phyloP scores from a whole-genome alignment of 2,113 vertebrate genomes.

The Myotis brandtii region DNA sequence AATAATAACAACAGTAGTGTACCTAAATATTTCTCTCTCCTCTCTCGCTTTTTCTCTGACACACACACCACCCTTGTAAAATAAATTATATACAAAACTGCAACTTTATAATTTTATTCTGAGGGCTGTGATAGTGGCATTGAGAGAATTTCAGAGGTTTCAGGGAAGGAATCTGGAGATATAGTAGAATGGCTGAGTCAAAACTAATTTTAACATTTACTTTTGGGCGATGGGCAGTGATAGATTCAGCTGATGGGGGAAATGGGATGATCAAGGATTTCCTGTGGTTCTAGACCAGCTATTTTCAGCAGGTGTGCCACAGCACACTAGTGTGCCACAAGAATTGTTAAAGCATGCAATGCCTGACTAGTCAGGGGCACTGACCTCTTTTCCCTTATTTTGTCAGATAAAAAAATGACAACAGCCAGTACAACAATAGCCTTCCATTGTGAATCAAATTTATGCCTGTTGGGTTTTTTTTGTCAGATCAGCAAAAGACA shows the following conservation, averaged over 20 bases:
- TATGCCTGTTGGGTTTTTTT: background rate
- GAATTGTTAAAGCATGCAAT: background rate
- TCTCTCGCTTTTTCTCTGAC: background rate
- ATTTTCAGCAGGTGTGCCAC: background rate
- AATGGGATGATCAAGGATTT: background rate
- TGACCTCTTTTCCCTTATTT: background rate
- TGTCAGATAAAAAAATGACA: background rate
- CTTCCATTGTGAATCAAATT: background rate
- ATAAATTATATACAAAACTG: background rate
- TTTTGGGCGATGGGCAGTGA: background rate
- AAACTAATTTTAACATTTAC: constrained; percentile 11
- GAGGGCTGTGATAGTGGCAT: background rate
- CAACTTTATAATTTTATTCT: background rate
- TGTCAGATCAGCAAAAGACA: background rate
- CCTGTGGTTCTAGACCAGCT: background rate
- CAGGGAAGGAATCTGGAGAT: background rate
- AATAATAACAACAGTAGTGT: no score
- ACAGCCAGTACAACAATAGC: background rate
- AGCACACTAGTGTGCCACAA: background rate
- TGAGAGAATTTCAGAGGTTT: background rate
- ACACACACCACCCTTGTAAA: background rate
- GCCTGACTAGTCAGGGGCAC: background rate
- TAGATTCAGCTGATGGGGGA: background rate
- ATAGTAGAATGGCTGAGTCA: background rate
- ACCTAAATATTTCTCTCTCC: background rate